Evolutionary conservation across 2,113 vertebrate genomes (phyloP).

Genomic region (Neolamprologus variostigma): DNA sequence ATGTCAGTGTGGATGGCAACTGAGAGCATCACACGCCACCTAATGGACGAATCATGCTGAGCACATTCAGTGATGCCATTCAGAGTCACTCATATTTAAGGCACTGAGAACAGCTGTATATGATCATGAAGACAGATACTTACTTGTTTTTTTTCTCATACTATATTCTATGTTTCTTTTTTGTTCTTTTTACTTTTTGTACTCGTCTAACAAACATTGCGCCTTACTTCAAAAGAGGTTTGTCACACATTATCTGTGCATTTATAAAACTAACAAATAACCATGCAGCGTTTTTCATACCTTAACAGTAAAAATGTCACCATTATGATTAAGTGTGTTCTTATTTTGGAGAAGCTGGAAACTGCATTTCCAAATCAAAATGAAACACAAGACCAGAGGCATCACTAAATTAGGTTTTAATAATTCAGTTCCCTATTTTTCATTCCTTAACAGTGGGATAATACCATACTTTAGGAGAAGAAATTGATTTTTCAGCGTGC

Average conservation of each 20-base stretch:
- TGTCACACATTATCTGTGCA: background rate
- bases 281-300: background rate
- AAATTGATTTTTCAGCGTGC: slow-evolving; percentile 30
- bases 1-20: background rate
- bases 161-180: background rate
- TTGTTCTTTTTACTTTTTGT: background rate
- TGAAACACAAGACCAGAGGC: background rate
- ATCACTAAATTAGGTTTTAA: slow-evolving; percentile 28
- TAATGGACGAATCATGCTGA: slow-evolving; percentile 45
- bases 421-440: slow-evolving; percentile 18
- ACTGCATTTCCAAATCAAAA: background rate
- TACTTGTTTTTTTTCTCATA: background rate
- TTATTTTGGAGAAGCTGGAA: background rate
- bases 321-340: background rate
- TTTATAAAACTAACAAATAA: background rate
- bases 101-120: background rate
- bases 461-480: background rate
- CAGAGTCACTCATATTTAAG: background rate
- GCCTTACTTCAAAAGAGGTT: background rate
- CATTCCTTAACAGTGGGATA: slow-evolving; percentile 12
- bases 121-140: slow-evolving; percentile 1
- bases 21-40: slow-evolving; percentile 64
- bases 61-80: background rate
- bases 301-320: background rate
- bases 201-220: background rate